Evolutionary conservation across 2,888 invertebrate species (phyloP).

Genomic region (Drosophila meridionalis): DNA sequence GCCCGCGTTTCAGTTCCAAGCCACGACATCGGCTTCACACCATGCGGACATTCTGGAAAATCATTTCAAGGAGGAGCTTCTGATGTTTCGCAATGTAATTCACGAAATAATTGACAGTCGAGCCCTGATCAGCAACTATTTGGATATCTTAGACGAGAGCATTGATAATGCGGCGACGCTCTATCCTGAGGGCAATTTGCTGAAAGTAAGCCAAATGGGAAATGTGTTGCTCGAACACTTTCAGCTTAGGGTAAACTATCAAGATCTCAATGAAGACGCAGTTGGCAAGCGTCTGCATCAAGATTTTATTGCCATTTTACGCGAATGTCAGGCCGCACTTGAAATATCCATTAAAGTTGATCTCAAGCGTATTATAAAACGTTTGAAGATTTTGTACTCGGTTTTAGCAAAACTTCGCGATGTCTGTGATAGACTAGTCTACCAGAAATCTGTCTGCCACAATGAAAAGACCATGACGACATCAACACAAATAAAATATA

Average conservation of each 20-base stretch:
- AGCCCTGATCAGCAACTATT: conserved; percentile 76
- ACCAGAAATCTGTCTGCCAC: not conserved
- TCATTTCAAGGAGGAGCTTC: conserved; percentile 82
- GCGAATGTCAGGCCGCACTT: conserved; percentile 81
- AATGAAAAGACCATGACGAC: conserved; percentile 16
- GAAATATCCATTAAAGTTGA: conserved; percentile 71
- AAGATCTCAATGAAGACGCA: conserved; percentile 53
- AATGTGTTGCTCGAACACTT: conserved; percentile 81
- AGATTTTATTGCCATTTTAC: conserved; percentile 77
- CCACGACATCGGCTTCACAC: conserved; percentile 24
- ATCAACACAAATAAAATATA: conserved; percentile 16
- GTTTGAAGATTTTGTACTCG: conserved; percentile 83
- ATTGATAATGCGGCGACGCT: conserved; percentile 59
- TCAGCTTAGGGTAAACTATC: conserved; percentile 63
- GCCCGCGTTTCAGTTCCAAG: conserved; percentile 76
- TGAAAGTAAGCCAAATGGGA: conserved; percentile 74
- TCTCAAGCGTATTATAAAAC: conserved; percentile 76
- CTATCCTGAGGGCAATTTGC: conserved; percentile 52
- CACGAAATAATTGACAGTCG: conserved; percentile 83
- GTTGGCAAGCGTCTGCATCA: conserved; percentile 59
- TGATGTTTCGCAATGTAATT: conserved; percentile 74
- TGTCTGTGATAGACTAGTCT: conserved; percentile 38
- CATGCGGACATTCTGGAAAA: conserved; percentile 81
- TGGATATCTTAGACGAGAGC: conserved; percentile 72
- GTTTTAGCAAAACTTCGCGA: conserved; percentile 78